phyloP scores from a whole-genome alignment of 2,888 invertebrate genomes.

The Capitulum mitella region DNA sequence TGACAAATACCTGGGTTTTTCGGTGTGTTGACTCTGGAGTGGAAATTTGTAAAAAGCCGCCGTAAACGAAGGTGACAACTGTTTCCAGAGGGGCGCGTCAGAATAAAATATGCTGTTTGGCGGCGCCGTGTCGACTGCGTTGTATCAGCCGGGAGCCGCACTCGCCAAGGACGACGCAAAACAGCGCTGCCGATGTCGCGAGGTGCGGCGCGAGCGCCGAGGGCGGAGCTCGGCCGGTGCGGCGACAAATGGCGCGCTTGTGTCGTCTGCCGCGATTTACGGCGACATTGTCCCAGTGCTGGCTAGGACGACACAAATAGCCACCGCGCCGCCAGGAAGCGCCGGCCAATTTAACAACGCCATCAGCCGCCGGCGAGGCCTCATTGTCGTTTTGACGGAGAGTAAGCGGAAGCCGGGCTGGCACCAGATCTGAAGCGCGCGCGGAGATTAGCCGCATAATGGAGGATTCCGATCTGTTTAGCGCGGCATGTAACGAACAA shows the following conservation, averaged over 20 bases:
- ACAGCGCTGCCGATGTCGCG: neutral
- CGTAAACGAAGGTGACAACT: slow-evolving; percentile 20
- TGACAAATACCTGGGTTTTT: neutral
- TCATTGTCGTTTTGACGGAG: neutral
- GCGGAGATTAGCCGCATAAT: neutral
- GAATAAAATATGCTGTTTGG: slow-evolving; percentile 18
- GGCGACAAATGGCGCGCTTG: slow-evolving; percentile 19
- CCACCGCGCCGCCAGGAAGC: neutral
- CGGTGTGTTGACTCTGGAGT: neutral
- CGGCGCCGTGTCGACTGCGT: neutral
- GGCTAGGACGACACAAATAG: neutral
- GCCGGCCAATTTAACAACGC: slow-evolving; percentile 4
- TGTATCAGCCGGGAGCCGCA: neutral
- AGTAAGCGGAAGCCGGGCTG: neutral
- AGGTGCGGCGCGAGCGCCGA: neutral
- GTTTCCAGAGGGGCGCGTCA: slow-evolving; percentile 1
- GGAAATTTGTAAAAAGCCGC: slow-evolving; percentile 2
- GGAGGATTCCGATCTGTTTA: neutral
- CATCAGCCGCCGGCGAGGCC: neutral
- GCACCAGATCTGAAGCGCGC: neutral
- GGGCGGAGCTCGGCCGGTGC: neutral
- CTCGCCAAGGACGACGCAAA: neutral
- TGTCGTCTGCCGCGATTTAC: slow-evolving; percentile 15
- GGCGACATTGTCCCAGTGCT: neutral
- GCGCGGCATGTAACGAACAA: neutral